A percentile compares a stretch with the other conserved stretches of the same genome.
Evolutionary conservation across 2,113 vertebrate species (phyloP).

Genomic region (Pyxicephalus adspersus): DNA sequence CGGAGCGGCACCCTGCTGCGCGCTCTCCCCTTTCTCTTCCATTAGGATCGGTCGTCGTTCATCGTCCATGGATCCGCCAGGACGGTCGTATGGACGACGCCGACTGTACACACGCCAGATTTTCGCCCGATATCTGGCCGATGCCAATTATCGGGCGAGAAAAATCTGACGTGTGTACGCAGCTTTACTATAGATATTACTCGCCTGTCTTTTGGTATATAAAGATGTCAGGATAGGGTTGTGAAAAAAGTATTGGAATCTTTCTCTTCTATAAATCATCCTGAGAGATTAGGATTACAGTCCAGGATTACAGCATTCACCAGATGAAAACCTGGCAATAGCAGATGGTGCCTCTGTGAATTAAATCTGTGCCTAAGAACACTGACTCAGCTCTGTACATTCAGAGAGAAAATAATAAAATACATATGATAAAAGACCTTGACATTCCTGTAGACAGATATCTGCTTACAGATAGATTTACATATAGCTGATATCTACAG

Average conservation of each 20-base stretch:
- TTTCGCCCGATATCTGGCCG: too few relatives aligned
- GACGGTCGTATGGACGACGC: too few relatives aligned
- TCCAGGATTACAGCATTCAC: slow-evolving; percentile 14
- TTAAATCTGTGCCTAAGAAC: neutral
- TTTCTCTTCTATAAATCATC: slow-evolving; percentile 18
- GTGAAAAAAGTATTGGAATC: neutral
- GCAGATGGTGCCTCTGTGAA: neutral
- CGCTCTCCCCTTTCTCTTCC: too few relatives aligned
- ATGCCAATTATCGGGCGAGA: too few relatives aligned
- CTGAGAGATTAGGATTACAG: slow-evolving; percentile 45
- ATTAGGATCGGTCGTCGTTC: too few relatives aligned
- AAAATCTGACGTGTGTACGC: too few relatives aligned
- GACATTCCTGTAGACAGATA: neutral
- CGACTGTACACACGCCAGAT: too few relatives aligned
- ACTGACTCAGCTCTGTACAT: neutral
- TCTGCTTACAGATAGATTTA: neutral
- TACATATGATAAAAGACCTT: neutral
- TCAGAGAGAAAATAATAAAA: neutral
- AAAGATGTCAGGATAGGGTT: too few relatives aligned
- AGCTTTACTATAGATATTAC: too few relatives aligned
- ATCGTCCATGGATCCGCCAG: too few relatives aligned
- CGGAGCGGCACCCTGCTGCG: too few relatives aligned
- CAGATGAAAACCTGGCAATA: neutral
- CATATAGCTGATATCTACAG: neutral
- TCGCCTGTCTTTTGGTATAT: too few relatives aligned